A percentile compares a stretch with the other conserved stretches of the same genome.
Conservation (phyloP, 2,888 invertebrate species). For the Augiades crinisus region DNA sequence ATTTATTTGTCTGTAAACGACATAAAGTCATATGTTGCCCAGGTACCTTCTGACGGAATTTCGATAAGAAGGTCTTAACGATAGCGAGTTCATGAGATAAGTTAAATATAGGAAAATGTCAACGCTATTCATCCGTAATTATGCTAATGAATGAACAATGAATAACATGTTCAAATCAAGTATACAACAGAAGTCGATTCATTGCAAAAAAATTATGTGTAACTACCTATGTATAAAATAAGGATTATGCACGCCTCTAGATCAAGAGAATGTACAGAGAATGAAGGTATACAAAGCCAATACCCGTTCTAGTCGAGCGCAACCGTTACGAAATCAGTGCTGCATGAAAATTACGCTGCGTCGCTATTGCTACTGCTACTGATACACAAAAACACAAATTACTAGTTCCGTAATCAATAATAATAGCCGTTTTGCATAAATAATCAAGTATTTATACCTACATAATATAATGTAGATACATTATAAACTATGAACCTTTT, state of each 20-base stretch:
- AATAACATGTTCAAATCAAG: neutral
- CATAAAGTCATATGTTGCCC: conserved; percentile 29
- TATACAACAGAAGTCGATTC: too few relatives aligned
- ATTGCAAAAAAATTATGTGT: too few relatives aligned
- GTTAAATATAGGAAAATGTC: conserved; percentile 69
- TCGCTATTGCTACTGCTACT: conserved; percentile 34
- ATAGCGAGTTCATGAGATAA: conserved; percentile 73
- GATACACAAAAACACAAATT: conserved; percentile 27
- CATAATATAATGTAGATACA: neutral
- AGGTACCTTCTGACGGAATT: conserved; percentile 41
- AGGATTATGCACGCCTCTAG: conserved; percentile 8
- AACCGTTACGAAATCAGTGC: conserved; percentile 79
- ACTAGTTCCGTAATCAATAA: conserved; percentile 28
- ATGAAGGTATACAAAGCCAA: conserved; percentile 65
- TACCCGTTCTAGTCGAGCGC: conserved; percentile 78
- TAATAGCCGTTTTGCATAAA: conserved; percentile 7
- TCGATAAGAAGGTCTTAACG: conserved; percentile 72
- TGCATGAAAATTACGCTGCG: conserved; percentile 70
- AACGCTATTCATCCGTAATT: conserved; percentile 29
- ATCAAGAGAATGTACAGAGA: conserved; percentile 56
- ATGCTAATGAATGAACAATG: neutral
- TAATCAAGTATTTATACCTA: too few relatives aligned
- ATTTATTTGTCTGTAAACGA: conserved; percentile 54
- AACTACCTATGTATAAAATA: too few relatives aligned
- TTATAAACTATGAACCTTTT: too few relatives aligned